Evolutionary conservation across 2,888 invertebrate genomes (phyloP).

Genomic region (Brenthis hecate): DNA sequence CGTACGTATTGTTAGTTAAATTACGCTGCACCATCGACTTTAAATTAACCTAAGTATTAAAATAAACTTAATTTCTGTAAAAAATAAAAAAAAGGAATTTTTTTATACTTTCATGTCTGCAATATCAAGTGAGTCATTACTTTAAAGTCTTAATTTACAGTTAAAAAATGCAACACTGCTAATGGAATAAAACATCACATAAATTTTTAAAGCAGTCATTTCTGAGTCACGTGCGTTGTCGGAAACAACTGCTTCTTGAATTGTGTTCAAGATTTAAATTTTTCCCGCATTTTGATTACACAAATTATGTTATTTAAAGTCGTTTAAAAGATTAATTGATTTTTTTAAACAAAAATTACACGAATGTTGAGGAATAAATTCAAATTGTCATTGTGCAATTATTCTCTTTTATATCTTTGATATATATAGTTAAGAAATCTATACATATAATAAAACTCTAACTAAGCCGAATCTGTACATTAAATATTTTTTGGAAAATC

Average conservation of each 20-base stretch:
- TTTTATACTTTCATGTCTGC: slow-evolving; percentile 5
- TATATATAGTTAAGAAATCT: too few species aligned
- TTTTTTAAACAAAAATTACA: slow-evolving; percentile 25
- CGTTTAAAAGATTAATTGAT: slow-evolving; percentile 17
- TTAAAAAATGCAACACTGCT: slow-evolving; percentile 32
- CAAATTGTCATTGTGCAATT: too few species aligned
- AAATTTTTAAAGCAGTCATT: slow-evolving; percentile 49
- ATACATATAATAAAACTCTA: too few species aligned
- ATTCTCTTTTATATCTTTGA: too few species aligned
- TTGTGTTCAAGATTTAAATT: slow-evolving; percentile 62
- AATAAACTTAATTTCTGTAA: not conserved
- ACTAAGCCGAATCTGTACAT: too few species aligned
- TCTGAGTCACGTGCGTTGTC: slow-evolving; percentile 65
- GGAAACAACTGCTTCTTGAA: slow-evolving; percentile 68
- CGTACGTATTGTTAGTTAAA: too few species aligned
- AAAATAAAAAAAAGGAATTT: not conserved
- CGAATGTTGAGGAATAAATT: too few species aligned
- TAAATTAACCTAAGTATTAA: not conserved
- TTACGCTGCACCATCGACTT: too few species aligned
- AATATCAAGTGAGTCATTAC: slow-evolving; percentile 16
- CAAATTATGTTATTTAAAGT: slow-evolving; percentile 36
- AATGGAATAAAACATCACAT: slow-evolving; percentile 44
- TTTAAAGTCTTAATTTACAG: slow-evolving; percentile 22
- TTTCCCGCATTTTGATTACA: slow-evolving; percentile 48
- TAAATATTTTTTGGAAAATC: too few species aligned